Evolutionary conservation across 2,888 invertebrate species (phyloP), one percentile per base, ranked within the genome.

Genomic region (Pollenia labialis): DNA sequence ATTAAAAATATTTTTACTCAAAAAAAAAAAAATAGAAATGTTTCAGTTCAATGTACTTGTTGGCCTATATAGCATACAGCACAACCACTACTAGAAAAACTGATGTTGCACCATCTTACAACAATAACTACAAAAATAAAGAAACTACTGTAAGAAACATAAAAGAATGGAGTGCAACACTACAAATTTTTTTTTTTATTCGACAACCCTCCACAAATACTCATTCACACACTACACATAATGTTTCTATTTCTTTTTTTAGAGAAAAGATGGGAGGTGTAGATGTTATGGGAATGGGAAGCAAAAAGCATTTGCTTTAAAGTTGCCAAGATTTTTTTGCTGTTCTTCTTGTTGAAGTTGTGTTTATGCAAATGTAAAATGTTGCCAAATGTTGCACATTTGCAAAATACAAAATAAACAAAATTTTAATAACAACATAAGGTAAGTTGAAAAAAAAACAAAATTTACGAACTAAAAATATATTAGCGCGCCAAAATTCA

Each of bases 41-140:
- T 66, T 58, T 88, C 89, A 90, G 91, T 92, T 91, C 92, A 91
- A 91, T 89, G 92, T 89, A 91, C 92, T 92, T 90, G 90, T 88
- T 91, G 91, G 92, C 91, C 91, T 91, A 91, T 90, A 91, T 91
- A 90, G 90, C 79, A 68, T 84, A 76, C 56, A 68, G 77, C 81
- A 32, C 32, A 83, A 80, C 83, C 79, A 83, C 83, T 72, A 75
- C 56, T 66, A 66, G 23, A 82, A 23, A 75, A 64, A 60, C 14
- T 84, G 46, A 84, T 80, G 68, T 69, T 68, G 75, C 76, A 85
- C 11, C 79, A 76, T 82, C 76, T 76, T 82, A 18, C 44, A 76
- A 56, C 56, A 81, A 81, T 56, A 68, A 82, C 64, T 64, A 48
- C 6, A 76, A 66, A 76, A 72, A 79, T 42, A 44, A 75, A 12